A percentile compares a stretch with the other conserved stretches of the same genome.
These are phyloP conservation scores for Syrrhaptes paradoxus DNA, from an alignment of 2,113 vertebrate genomes.

Conservation along the genomic window DNA sequence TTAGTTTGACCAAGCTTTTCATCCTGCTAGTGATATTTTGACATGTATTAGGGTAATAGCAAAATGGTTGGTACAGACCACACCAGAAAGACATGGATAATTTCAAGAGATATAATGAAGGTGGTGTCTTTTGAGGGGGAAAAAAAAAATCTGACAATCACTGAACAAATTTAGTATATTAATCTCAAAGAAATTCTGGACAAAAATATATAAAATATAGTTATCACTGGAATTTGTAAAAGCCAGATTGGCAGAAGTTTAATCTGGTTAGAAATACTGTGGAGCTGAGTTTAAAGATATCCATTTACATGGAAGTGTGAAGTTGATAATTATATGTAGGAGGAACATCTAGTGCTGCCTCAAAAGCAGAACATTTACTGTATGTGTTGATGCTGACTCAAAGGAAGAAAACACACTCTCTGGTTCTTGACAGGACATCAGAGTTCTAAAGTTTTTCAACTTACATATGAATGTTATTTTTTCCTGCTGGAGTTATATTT, in stretches of 20 bases:
- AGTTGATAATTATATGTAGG: not conserved
- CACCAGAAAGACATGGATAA: not conserved
- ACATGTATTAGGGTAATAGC: not conserved
- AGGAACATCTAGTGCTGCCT: not conserved
- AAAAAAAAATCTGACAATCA: not conserved
- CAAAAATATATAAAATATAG: not conserved
- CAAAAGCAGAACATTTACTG: not conserved
- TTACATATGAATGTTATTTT: not conserved
- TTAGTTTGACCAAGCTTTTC: not conserved
- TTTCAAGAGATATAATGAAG: not conserved
- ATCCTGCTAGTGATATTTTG: not conserved
- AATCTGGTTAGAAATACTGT: not conserved
- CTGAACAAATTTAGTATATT: not conserved
- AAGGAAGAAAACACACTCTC: not conserved
- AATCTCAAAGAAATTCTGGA: not conserved
- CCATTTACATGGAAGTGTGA: not conserved
- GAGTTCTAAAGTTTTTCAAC: not conserved
- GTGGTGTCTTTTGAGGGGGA: not conserved
- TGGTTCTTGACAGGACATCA: not conserved
- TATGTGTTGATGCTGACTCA: not conserved
- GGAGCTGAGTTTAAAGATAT: not conserved
- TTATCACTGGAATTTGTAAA: rapidly evolving
- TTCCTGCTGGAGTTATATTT: not conserved
- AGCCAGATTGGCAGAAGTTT: not conserved
- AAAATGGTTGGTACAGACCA: not conserved